Percentiles rank a stretch among this genome's conserved stretches.
Conservation (phyloP, 2,113 vertebrate species). For the Rhipidura dahli region DNA sequence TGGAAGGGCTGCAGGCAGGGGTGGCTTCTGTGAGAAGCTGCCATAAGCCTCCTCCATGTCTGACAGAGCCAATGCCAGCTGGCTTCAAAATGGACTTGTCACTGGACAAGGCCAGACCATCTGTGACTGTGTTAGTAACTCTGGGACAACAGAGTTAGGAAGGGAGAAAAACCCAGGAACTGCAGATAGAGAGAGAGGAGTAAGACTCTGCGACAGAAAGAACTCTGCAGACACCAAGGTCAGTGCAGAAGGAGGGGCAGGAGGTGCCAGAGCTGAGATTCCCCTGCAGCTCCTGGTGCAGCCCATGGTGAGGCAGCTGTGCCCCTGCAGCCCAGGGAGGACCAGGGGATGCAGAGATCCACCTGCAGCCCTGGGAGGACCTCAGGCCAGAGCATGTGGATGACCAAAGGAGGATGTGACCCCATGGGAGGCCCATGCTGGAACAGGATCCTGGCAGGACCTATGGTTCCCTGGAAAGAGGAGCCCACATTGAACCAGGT, state of each 20-base stretch:
- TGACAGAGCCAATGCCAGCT: not conserved
- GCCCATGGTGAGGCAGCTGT: not conserved
- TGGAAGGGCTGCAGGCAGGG: not conserved
- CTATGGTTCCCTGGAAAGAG: not conserved
- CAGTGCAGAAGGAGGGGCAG: not conserved
- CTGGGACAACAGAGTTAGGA: not conserved
- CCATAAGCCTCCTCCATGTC: not conserved
- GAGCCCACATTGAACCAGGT: not conserved
- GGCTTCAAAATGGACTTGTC: not conserved
- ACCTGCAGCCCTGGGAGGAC: accelerated
- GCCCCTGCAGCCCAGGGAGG: not conserved
- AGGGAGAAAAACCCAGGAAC: not conserved
- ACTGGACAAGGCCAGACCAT: not conserved
- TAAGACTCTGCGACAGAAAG: not conserved
- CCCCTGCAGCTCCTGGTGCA: not conserved
- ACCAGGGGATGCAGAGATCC: accelerated
- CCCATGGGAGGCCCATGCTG: not conserved
- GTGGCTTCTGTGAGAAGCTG: not conserved
- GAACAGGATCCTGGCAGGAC: not conserved
- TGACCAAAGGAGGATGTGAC: not conserved
- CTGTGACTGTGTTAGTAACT: not conserved
- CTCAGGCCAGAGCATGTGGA: not conserved
- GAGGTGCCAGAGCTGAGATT: not conserved
- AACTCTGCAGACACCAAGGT: not conserved
- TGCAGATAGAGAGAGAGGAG: not conserved